These are phyloP conservation scores for Periophthalmus modestus DNA, from an alignment of 2,113 vertebrate species.

Conservation along the genomic window DNA sequence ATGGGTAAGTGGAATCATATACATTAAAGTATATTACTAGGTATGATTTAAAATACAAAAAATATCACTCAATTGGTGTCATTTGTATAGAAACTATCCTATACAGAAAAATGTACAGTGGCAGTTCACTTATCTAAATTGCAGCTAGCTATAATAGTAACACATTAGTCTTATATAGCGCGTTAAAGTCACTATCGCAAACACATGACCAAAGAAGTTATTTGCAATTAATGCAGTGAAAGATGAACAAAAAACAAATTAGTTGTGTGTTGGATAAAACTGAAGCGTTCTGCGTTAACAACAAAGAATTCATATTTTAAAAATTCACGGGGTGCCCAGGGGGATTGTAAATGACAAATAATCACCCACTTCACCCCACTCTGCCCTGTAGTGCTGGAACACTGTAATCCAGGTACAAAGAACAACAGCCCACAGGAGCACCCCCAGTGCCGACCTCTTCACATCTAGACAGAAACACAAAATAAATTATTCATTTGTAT, in stretches of 20 bases:
- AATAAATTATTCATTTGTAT: background rate
- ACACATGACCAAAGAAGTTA: background rate
- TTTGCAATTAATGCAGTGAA: background rate
- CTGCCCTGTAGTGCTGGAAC: constrained; percentile 85
- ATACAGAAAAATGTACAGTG: background rate
- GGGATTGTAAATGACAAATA: constrained; percentile 91
- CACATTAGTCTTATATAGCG: too few species aligned
- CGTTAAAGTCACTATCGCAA: background rate
- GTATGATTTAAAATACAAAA: background rate
- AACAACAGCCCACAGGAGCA: constrained; percentile 85
- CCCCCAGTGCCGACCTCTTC: constrained; percentile 85
- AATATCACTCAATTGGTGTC: background rate
- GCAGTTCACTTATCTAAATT: background rate
- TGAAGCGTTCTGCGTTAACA: background rate
- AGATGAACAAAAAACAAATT: background rate
- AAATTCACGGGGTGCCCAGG: constrained; percentile 75
- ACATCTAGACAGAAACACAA: constrained; percentile 79
- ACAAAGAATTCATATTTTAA: constrained; percentile 20
- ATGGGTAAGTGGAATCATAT: too few species aligned
- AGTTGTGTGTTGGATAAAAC: background rate
- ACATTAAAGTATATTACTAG: background rate
- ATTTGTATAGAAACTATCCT: background rate
- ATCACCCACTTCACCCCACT: constrained; percentile 88
- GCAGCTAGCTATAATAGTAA: too few species aligned
- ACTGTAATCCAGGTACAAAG: constrained; percentile 89